Evolutionary conservation across 1,140 invertebrate genomes (phyloP).

Genomic region (Drosophila pallidifrons): DNA sequence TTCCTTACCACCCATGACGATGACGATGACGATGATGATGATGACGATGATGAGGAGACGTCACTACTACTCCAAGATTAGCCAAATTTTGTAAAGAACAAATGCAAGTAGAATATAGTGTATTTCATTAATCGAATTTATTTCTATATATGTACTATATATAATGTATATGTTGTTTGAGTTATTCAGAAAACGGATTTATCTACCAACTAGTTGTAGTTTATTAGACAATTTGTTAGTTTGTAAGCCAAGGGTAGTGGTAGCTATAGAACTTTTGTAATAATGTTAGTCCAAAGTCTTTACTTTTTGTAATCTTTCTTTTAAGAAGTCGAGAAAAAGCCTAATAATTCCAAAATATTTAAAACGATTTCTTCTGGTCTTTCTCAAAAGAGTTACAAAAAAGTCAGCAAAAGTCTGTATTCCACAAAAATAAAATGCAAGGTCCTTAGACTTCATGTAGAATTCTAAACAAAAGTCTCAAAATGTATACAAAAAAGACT

Average conservation of each 20-base stretch:
- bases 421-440: too few species aligned
- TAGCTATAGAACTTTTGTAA: not conserved
- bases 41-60: conserved; percentile 13
- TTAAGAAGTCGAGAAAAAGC: too few species aligned
- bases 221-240: conserved; percentile 21
- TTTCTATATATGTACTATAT: conserved; percentile 5
- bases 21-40: conserved; percentile 10
- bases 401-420: too few species aligned
- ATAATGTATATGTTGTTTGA: conserved; percentile 15
- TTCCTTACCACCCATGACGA: conserved; percentile 40
- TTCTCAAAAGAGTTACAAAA: too few species aligned
- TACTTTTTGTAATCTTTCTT: too few species aligned
- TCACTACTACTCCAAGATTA: conserved; percentile 64
- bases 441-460: too few species aligned
- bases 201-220: conserved; percentile 35
- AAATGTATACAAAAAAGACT: too few species aligned
- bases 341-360: too few species aligned
- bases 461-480: too few species aligned
- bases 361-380: too few species aligned
- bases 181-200: conserved; percentile 42
- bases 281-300: too few species aligned
- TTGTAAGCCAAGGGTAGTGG: conserved; percentile 11
- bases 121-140: conserved; percentile 35
- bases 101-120: not conserved
- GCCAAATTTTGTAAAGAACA: conserved; percentile 66